Percentiles rank a stretch among this genome's conserved stretches.
These are phyloP conservation scores for Patella caerulea DNA, from an alignment of 2,888 invertebrate genomes.

Conservation along the genomic window DNA sequence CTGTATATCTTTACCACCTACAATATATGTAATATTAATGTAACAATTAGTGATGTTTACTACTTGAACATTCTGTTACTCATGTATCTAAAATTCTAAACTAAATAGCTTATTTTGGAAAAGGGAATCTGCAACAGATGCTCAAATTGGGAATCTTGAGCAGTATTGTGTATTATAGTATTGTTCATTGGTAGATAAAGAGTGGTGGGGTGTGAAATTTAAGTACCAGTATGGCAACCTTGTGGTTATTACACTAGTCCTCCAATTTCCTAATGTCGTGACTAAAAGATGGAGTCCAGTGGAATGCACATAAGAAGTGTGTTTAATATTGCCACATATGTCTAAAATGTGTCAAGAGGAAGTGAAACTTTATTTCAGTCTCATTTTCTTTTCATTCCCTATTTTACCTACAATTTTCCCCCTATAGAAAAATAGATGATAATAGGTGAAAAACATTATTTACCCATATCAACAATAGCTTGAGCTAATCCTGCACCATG, in stretches of 20 bases:
- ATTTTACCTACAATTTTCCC: background rate
- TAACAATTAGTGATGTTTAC: background rate
- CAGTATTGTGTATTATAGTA: no score
- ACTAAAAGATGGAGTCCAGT: no score
- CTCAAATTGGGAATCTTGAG: no score
- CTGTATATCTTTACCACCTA: conserved; percentile 47
- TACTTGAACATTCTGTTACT: background rate
- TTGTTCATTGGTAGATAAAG: no score
- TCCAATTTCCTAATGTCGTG: no score
- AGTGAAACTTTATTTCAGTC: background rate
- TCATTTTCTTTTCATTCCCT: background rate
- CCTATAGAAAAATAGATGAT: background rate
- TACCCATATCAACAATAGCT: conserved; percentile 50
- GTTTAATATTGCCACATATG: no score
- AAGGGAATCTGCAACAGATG: no score
- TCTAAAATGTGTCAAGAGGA: background rate
- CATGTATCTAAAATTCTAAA: background rate
- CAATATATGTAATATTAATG: conserved; percentile 11
- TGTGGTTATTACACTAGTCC: no score
- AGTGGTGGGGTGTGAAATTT: no score
- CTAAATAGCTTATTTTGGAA: background rate
- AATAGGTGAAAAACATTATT: background rate
- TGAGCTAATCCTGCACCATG: conserved; percentile 54
- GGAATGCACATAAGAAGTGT: no score
- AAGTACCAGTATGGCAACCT: no score